These are phyloP conservation scores for Distichodus sexfasciatus DNA, from an alignment of 2,797 vertebrate species.

Conservation along the genomic window DNA sequence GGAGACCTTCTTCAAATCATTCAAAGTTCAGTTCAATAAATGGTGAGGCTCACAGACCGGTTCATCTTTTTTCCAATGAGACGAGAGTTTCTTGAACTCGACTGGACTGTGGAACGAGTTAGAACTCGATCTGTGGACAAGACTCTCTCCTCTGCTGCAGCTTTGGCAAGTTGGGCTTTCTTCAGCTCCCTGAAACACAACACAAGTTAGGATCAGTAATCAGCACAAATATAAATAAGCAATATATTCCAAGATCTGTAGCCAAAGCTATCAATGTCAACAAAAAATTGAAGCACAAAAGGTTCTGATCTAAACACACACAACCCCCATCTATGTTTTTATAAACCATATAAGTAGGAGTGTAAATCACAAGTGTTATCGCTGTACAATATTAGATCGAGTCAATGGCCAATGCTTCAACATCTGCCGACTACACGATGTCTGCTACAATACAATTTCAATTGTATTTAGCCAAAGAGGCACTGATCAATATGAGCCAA, in stretches of 20 bases:
- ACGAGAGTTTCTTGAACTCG: slow-evolving; percentile 80
- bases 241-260: too few species aligned
- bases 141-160: slow-evolving; percentile 90
- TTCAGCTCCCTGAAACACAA: slow-evolving; percentile 85
- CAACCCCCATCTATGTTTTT: background rate
- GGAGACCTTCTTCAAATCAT: background rate
- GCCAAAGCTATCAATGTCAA: background rate
- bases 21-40: slow-evolving; percentile 78
- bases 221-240: too few species aligned
- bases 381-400: too few species aligned
- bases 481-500: too few species aligned
- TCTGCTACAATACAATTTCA: too few species aligned
- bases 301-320: too few species aligned
- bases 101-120: slow-evolving; percentile 88
- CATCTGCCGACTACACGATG: too few species aligned
- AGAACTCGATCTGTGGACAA: slow-evolving; percentile 87
- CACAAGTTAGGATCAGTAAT: background rate
- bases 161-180: slow-evolving; percentile 94
- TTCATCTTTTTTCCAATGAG: slow-evolving; percentile 98
- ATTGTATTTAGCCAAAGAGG: too few species aligned
- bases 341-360: too few species aligned
- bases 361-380: too few species aligned
- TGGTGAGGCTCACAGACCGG: slow-evolving; percentile 93
- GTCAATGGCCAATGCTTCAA: too few species aligned
- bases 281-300: too few species aligned